Percentiles rank a stretch among this genome's conserved stretches.
These are phyloP conservation scores for Buathra laborator DNA, from an alignment of 2,888 invertebrate genomes.

Conservation along the genomic window DNA sequence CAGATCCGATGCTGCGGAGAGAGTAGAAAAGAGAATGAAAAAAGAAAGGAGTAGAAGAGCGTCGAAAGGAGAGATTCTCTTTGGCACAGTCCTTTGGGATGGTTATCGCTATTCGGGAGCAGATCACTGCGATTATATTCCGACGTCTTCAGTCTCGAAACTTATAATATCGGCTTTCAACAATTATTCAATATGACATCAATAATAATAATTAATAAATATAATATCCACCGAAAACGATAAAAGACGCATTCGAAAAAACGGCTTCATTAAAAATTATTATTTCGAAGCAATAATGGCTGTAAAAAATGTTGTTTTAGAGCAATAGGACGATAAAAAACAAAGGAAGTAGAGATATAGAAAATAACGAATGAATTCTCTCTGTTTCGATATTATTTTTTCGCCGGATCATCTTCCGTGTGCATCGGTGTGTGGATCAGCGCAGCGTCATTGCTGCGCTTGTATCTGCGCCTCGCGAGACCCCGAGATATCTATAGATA, in stretches of 20 bases:
- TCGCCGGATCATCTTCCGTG: constrained; percentile 25
- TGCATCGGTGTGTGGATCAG: constrained; percentile 46
- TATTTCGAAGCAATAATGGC: no score
- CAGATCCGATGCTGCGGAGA: constrained; percentile 4
- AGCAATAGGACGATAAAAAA: no score
- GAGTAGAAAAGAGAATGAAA: constrained; percentile 4
- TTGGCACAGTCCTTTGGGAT: constrained; percentile 1
- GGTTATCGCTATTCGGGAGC: constrained; percentile 55
- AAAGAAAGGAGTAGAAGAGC: neutral
- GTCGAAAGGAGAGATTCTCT: neutral
- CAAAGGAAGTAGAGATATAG: no score
- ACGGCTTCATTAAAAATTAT: no score
- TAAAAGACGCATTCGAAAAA: neutral
- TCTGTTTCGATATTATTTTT: constrained; percentile 49
- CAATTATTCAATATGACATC: neutral
- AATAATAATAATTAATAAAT: constrained; percentile 55
- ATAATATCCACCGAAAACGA: constrained; percentile 22
- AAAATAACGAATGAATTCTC: constrained; percentile 4
- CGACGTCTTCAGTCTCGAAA: constrained; percentile 43
- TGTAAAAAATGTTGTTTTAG: no score
- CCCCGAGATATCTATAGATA: constrained; percentile 21
- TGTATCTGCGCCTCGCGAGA: constrained; percentile 18
- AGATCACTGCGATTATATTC: constrained; percentile 37
- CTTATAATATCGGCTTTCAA: neutral
- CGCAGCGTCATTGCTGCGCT: constrained; percentile 68